Base-by-base conservation (phyloP, 2,113 vertebrate genomes). In the Ammodytes marinus region DNA sequence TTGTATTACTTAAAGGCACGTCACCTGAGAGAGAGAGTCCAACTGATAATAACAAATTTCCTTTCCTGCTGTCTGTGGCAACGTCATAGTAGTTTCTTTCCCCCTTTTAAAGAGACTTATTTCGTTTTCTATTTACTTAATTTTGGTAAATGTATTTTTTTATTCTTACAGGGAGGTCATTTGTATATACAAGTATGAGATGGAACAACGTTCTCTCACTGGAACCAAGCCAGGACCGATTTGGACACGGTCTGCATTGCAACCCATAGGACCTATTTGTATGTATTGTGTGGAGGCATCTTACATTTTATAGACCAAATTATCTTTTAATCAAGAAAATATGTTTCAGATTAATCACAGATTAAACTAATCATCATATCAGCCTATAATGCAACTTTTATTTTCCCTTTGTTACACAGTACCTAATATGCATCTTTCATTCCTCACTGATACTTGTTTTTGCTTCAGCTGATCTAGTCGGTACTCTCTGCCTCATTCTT, bases 401-500 rank as follows among this genome's bases (percentile, higher is more conserved):
- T 14, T 80, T 80, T 37, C 3, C 52, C 17, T 54, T 12, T 54
- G 27, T 27, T 13, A n/a, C 27, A 37, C 7, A 54, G 40, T n/a
- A 15, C 12, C 5, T 27, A 10, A 35, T 39, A 43, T 10, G 45
- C 17, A 53, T 77, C 27, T 67, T 79, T 72, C 5, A 57, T 76
- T 67, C 54, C 52, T 72, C 66, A 47, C n/a, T 39, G 9, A 39
- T 17, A 35, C 17, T 68, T 52, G 54, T 68, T 80, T 82, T 58
- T 69, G 19, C 61, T 55, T 37, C 19, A 40, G 58, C 47, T 19
- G 59, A 66, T 81, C 60, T 75, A 15, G 66, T 90, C 80, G 52
- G 80, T 67, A 82, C 86, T 87, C 58, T 71, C 68, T 52, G 49
- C 54, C 58, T 59, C 15, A 54, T 80, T 75, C 53, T 79, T 66